Evolutionary conservation across 2,113 vertebrate genomes (phyloP).

Genomic region (Stercorarius parasiticus): DNA sequence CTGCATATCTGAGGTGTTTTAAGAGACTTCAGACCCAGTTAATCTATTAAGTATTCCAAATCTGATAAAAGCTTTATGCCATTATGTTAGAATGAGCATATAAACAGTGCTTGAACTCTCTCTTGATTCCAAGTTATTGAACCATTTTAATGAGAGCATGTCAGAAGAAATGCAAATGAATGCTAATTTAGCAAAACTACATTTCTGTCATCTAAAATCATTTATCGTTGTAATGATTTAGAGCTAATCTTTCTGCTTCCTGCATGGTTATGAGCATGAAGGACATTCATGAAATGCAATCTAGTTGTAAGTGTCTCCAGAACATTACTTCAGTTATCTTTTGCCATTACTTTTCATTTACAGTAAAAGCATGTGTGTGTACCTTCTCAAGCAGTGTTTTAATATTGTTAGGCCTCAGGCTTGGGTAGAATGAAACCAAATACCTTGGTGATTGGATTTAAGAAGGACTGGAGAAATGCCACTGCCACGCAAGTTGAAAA

Average conservation of each 20-base stretch:
- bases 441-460: slow-evolving; percentile 92
- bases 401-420: slow-evolving; percentile 84
- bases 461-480: slow-evolving; percentile 87
- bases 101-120: slow-evolving; percentile 55
- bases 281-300: slow-evolving; percentile 68
- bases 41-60: slow-evolving; percentile 27
- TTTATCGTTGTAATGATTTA: slow-evolving; percentile 76
- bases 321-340: slow-evolving; percentile 68
- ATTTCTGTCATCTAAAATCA: slow-evolving; percentile 76
- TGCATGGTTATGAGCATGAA: slow-evolving; percentile 72
- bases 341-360: slow-evolving; percentile 69
- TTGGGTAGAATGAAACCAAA: slow-evolving; percentile 96
- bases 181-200: slow-evolving; percentile 77
- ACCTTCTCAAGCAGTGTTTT: slow-evolving; percentile 61
- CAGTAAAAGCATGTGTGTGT: slow-evolving; percentile 7
- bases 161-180: slow-evolving; percentile 82
- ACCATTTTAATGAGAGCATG: slow-evolving; percentile 77
- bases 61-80: slow-evolving; percentile 58
- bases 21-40: slow-evolving; percentile 49
- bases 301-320: slow-evolving; percentile 66
- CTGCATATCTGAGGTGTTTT: slow-evolving; percentile 27
- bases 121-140: slow-evolving; percentile 78
- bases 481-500: slow-evolving; percentile 77
- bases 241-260: slow-evolving; percentile 74
- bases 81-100: slow-evolving; percentile 57